Evolutionary conservation across 2,113 vertebrate species (phyloP).

Genomic region (Plotosus lineatus): DNA sequence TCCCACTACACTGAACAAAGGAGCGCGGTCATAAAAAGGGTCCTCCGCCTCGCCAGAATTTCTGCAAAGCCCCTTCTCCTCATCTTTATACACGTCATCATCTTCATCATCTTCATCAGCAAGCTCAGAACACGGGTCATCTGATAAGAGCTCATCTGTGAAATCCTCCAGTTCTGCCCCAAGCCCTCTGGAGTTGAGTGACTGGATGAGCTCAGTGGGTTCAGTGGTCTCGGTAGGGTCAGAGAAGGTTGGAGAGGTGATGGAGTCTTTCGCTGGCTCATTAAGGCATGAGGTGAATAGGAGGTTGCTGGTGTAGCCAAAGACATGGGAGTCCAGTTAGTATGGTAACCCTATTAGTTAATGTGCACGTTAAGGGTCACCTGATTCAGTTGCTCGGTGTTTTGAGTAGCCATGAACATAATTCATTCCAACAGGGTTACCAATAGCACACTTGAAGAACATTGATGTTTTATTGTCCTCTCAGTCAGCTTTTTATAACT

Average conservation of each 20-base stretch:
- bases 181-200: slow-evolving; percentile 85
- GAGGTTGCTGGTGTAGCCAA: slow-evolving; percentile 95
- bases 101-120: slow-evolving; percentile 69
- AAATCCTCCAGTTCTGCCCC: slow-evolving; percentile 77
- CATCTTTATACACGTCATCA: slow-evolving; percentile 66
- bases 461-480: not conserved
- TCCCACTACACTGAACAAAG: slow-evolving; percentile 99
- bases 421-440: slow-evolving; percentile 14
- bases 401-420: not conserved
- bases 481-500: not conserved
- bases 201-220: slow-evolving; percentile 92
- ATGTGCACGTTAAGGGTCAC: slow-evolving; percentile 28
- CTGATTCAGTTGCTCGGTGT: slow-evolving; percentile 25
- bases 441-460: not conserved
- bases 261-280: slow-evolving; percentile 96
- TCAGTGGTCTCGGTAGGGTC: slow-evolving; percentile 93
- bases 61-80: slow-evolving; percentile 71
- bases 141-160: slow-evolving; percentile 90
- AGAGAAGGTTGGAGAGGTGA: slow-evolving; percentile 97
- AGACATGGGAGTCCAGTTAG: slow-evolving; percentile 92
- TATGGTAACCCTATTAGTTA: slow-evolving; percentile 55
- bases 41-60: slow-evolving; percentile 88
- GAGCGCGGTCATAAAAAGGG: slow-evolving; percentile 99
- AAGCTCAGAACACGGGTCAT: slow-evolving; percentile 82
- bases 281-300: slow-evolving; percentile 99